A percentile compares a stretch with the other conserved stretches of the same genome.
These are phyloP conservation scores for Hirundichthys speculiger DNA, from an alignment of 2,113 vertebrate genomes.

Conservation along the genomic window DNA sequence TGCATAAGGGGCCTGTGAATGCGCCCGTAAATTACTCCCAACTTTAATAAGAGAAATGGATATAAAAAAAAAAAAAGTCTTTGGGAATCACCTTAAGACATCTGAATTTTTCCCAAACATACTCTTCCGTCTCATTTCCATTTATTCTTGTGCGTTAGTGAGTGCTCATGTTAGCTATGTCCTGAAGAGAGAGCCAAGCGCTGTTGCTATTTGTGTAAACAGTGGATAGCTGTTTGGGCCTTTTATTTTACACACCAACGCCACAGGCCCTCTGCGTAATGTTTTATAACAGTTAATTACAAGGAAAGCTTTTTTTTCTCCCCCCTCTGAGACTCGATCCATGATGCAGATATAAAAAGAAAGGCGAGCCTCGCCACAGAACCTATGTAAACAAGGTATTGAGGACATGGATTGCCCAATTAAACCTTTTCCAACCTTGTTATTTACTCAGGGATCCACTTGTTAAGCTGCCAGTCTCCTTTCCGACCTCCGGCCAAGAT, in stretches of 20 bases:
- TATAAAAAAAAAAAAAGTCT: neutral
- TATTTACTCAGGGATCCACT: neutral
- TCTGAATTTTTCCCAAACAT: conserved; percentile 34
- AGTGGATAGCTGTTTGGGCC: conserved; percentile 51
- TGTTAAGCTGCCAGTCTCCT: too few species aligned
- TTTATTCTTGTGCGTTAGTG: conserved; percentile 36
- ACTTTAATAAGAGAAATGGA: conserved; percentile 10
- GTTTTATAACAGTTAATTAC: conserved; percentile 68
- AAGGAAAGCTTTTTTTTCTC: conserved; percentile 47
- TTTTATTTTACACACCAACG: conserved; percentile 68
- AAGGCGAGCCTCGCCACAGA: neutral
- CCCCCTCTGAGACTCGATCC: conserved; percentile 33
- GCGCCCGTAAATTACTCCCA: conserved; percentile 13
- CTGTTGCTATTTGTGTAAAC: conserved; percentile 72
- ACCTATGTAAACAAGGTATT: conserved; percentile 39
- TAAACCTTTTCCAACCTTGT: conserved; percentile 40
- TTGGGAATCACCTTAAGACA: conserved; percentile 33
- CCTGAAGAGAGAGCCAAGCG: conserved; percentile 39
- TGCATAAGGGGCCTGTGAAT: conserved; percentile 17
- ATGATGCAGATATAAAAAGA: conserved; percentile 64
- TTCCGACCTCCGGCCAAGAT: too few species aligned
- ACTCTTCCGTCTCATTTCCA: neutral
- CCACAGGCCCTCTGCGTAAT: conserved; percentile 54
- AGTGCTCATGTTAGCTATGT: conserved; percentile 29
- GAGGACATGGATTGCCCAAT: conserved; percentile 45